These are phyloP conservation scores for Actias luna DNA, from an alignment of 2,888 invertebrate species.

Conservation along the genomic window DNA sequence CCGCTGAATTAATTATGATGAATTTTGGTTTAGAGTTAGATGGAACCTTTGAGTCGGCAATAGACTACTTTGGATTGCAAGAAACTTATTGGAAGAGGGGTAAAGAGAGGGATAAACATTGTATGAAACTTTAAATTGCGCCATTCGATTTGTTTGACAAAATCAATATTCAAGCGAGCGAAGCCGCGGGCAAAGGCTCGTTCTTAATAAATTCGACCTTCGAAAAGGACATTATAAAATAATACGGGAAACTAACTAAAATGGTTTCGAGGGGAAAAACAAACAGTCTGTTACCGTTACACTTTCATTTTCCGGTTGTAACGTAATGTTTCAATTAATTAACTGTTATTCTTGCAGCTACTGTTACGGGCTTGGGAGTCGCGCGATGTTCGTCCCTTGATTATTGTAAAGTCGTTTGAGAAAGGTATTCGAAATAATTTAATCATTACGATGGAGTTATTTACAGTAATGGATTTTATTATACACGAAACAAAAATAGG, in stretches of 20 bases:
- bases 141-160: too few relatives aligned
- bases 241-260: not conserved
- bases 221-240: not conserved
- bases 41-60: too few relatives aligned
- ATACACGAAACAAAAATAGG: too few relatives aligned
- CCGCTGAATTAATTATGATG: too few relatives aligned
- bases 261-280: not conserved
- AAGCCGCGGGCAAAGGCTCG: too few relatives aligned
- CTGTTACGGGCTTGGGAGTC: not conserved
- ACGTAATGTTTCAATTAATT: slow-evolving; percentile 10
- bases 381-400: not conserved
- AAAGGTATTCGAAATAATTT: not conserved
- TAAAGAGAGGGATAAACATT: too few relatives aligned
- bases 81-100: too few relatives aligned
- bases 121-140: too few relatives aligned
- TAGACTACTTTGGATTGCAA: too few relatives aligned
- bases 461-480: not conserved
- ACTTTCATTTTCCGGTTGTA: slow-evolving; percentile 15
- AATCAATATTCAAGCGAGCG: too few relatives aligned
- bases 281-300: slow-evolving; percentile 9
- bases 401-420: not conserved
- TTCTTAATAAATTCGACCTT: too few relatives aligned
- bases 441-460: not conserved
- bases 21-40: too few relatives aligned
- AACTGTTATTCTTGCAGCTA: not conserved